Conservation (phyloP, 2,113 vertebrate species). For the Alligator mississippiensis region DNA sequence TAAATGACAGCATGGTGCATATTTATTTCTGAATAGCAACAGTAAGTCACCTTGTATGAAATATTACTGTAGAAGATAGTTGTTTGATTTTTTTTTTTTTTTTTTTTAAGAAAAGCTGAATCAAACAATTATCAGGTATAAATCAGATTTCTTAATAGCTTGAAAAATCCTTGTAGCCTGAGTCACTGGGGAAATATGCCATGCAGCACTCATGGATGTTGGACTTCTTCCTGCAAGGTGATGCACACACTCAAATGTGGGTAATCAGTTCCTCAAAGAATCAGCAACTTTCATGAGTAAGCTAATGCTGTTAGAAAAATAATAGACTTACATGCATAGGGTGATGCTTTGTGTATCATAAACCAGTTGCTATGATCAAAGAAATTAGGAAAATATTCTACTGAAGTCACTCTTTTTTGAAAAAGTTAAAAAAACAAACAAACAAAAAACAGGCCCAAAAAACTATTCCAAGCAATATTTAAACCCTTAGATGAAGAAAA, state of each 20-base stretch:
- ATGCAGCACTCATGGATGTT: neutral
- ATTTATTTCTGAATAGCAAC: neutral
- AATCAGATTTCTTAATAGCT: neutral
- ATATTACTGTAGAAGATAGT: neutral
- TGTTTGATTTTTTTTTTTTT: neutral
- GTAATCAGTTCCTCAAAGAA: conserved; percentile 12
- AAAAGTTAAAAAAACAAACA: conserved; percentile 53
- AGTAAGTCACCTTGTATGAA: neutral
- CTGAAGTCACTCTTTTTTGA: conserved; percentile 20
- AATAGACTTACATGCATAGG: conserved; percentile 29
- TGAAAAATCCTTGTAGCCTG: neutral
- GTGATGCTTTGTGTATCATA: conserved; percentile 51
- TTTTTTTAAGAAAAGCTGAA: neutral
- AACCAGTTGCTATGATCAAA: conserved; percentile 52
- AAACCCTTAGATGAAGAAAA: neutral
- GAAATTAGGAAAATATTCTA: conserved; percentile 50
- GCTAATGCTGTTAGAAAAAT: conserved; percentile 42
- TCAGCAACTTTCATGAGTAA: conserved; percentile 20
- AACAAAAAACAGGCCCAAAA: neutral
- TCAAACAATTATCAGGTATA: neutral
- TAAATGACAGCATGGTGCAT: neutral
- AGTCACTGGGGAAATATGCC: neutral
- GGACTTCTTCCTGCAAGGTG: neutral
- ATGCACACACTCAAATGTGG: conserved; percentile 1
- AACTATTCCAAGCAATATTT: neutral